Evolutionary conservation across 2,113 vertebrate species (phyloP), one percentile per base, ranked within the genome.

Genomic region (Salminus brasiliensis): DNA sequence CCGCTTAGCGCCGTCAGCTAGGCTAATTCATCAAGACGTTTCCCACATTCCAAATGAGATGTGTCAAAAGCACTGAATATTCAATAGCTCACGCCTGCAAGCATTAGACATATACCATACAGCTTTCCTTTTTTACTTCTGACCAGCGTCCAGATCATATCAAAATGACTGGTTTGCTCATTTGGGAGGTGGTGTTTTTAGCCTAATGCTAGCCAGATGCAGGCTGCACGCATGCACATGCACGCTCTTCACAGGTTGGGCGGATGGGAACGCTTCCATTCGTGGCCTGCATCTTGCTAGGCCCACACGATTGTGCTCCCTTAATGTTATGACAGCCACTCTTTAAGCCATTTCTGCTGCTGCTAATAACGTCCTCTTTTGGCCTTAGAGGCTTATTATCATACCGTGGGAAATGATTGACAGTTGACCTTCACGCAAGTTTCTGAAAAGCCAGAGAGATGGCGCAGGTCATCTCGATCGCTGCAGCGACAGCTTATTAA

Each of bases 361-460:
- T 76, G 83, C 82, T 92, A 90, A 91, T 89, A 87, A 78, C 82
- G 81, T 87, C 84, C 78, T 84, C 72, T 76, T 68, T 63, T 52
- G 13, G 32, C 78, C 74, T 90, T 85, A 78, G 87, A 88, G 84
- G 87, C 84, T 87, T 84, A 89, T 92, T 88, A 91, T 88, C 89
- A 92, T 91, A 91, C 85, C 83, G 79, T 80, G 85, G 62, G n/a
- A 49, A 73, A 80, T 91, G 93, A 94, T 88, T 92, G 92, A 91
- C 89, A 88, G 88, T 88, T 93, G 91, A 93, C 92, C 91, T 93
- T 93, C 90, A 91, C 74, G 75, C 71, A 74, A 84, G 83, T 92
- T 92, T 88, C 88, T 86, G 84, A 88, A 83, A 85, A 87, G 78
- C 78, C 45, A 0, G 77, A 81, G 47, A 86, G 86, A 87, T 79